Conservation (phyloP, 2,113 vertebrate genomes). For the Actenoides lindsayi region DNA sequence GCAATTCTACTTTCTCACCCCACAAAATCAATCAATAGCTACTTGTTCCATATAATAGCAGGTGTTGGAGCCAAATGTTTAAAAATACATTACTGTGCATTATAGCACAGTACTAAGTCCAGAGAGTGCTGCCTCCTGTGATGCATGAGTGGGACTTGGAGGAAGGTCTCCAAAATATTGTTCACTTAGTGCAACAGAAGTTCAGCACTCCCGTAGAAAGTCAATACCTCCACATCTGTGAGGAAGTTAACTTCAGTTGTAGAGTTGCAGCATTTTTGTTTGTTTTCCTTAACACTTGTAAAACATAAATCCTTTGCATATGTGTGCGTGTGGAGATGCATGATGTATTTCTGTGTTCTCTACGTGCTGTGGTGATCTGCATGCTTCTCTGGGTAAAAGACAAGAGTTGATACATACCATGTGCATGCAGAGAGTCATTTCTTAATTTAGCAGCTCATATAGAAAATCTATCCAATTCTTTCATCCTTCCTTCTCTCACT, state of each 20-base stretch:
- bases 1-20: neutral
- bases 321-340: neutral
- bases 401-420: neutral
- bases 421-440: neutral
- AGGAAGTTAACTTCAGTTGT: neutral
- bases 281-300: neutral
- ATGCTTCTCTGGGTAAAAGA: neutral
- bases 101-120: neutral
- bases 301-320: neutral
- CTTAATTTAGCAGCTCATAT: slow-evolving; percentile 3
- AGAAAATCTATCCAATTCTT: slow-evolving; percentile 23
- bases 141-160: neutral
- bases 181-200: neutral
- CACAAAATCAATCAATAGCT: neutral
- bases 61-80: neutral
- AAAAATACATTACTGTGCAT: neutral
- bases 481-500: neutral
- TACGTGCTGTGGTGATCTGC: neutral
- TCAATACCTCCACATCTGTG: neutral
- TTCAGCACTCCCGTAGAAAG: neutral
- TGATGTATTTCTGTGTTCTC: neutral
- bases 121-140: neutral
- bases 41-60: neutral
- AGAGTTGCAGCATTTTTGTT: neutral
- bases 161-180: neutral